These are phyloP conservation scores for Drosophila antonietae DNA, from an alignment of 2,888 invertebrate genomes.

Conservation along the genomic window DNA sequence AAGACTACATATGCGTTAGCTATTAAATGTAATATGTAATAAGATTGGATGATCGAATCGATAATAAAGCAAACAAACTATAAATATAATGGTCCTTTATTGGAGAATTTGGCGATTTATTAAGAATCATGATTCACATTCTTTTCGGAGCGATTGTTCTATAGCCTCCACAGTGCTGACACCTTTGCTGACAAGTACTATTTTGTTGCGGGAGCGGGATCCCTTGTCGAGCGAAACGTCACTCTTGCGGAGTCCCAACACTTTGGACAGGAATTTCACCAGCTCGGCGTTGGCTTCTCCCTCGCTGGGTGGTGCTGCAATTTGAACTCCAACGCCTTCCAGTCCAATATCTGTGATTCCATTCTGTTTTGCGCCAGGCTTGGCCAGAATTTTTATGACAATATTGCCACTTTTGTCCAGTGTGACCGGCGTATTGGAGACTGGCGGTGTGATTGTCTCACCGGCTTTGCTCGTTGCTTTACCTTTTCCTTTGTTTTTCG, in stretches of 20 bases:
- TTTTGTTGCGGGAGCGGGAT: conserved; percentile 87
- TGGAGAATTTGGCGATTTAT: background rate
- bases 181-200: conserved; percentile 85
- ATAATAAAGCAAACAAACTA: conserved; percentile 54
- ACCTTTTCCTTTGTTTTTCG: conserved; percentile 73
- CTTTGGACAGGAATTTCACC: conserved; percentile 88
- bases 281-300: conserved; percentile 93
- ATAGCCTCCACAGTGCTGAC: conserved; percentile 85
- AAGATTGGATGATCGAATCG: conserved; percentile 66
- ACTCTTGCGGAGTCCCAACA: conserved; percentile 89
- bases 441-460: conserved; percentile 14
- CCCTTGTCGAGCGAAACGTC: conserved; percentile 89
- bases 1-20: conserved; percentile 64
- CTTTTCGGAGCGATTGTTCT: conserved; percentile 84
- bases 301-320: conserved; percentile 92
- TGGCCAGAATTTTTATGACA: conserved; percentile 88
- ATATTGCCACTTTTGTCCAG: conserved; percentile 87
- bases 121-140: conserved; percentile 60
- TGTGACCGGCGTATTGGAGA: conserved; percentile 74
- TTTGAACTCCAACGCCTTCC: conserved; percentile 90
- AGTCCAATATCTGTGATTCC: conserved; percentile 87
- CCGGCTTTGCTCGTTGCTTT: conserved; percentile 30
- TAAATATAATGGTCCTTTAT: conserved; percentile 23
- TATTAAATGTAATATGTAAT: conserved; percentile 54
- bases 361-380: conserved; percentile 91